Evolutionary conservation across 1,140 invertebrate genomes (phyloP).

Genomic region (Philotrypesis tridentata): DNA sequence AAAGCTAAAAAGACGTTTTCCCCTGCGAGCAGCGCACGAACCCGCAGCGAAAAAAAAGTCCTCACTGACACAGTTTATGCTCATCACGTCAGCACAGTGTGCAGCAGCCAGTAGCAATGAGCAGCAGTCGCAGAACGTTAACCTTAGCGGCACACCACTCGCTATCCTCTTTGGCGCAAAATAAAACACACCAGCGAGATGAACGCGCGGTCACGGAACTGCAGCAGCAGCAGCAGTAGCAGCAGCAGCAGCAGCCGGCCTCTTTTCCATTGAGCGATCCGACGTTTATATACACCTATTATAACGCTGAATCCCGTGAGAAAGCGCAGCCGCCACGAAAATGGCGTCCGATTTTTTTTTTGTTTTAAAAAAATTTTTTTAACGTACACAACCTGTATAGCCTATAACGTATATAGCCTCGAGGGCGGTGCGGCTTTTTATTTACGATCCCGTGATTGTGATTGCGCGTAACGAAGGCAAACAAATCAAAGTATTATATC

Average conservation of each 20-base stretch:
- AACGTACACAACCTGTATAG: no score
- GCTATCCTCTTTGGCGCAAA: background rate
- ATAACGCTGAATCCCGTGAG: background rate
- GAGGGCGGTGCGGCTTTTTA: no score
- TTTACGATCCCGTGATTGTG: no score
- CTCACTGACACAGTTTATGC: background rate
- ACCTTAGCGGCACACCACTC: background rate
- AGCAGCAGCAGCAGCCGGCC: background rate
- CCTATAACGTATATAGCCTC: no score
- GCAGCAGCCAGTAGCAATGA: no score
- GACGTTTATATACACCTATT: background rate
- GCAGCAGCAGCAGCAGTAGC: background rate
- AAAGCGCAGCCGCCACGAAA: background rate
- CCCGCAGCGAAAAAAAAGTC: background rate
- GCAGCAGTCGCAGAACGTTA: background rate
- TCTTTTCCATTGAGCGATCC: slow-evolving; percentile 23
- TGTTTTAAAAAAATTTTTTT: no score
- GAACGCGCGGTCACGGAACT: background rate
- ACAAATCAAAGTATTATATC: no score
- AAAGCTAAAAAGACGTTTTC: no score
- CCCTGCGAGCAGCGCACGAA: no score
- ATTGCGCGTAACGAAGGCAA: no score
- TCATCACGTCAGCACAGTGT: background rate
- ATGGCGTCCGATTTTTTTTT: background rate
- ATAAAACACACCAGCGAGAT: background rate